Evolutionary conservation across 2,113 vertebrate species (phyloP).

Genomic region (Mormoops blainvillei): DNA sequence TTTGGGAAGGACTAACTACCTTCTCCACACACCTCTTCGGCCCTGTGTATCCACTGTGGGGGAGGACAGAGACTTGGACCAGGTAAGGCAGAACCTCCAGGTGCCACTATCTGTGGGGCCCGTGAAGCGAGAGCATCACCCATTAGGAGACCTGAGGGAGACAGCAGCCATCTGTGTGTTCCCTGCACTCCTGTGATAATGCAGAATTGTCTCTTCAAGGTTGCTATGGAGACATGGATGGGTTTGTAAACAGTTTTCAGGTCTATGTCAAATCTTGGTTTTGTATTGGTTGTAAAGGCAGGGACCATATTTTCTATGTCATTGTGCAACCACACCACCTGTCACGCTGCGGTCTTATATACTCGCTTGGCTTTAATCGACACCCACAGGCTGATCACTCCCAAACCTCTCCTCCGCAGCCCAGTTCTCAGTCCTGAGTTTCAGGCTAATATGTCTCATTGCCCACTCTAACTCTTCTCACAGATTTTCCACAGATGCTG

Average conservation of each 20-base stretch:
- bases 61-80: neutral
- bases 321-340: neutral
- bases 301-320: slow-evolving; percentile 31
- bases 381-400: neutral
- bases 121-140: neutral
- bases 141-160: neutral
- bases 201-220: neutral
- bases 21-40: neutral
- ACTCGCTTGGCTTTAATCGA: rapidly evolving
- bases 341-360: rapidly evolving
- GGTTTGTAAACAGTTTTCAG: slow-evolving; percentile 47
- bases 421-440: neutral
- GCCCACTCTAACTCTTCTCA: neutral
- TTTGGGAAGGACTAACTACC: neutral
- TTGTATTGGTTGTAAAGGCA: slow-evolving; percentile 34
- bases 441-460: neutral
- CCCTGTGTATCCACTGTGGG: rapidly evolving
- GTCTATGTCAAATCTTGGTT: slow-evolving; percentile 49
- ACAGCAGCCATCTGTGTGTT: neutral
- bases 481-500: neutral
- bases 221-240: slow-evolving; percentile 63
- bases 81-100: neutral
- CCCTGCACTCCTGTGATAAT: neutral
- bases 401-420: neutral
- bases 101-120: neutral